phyloP scores from a whole-genome alignment of 2,113 vertebrate genomes.

The Aegotheles bennettii region DNA sequence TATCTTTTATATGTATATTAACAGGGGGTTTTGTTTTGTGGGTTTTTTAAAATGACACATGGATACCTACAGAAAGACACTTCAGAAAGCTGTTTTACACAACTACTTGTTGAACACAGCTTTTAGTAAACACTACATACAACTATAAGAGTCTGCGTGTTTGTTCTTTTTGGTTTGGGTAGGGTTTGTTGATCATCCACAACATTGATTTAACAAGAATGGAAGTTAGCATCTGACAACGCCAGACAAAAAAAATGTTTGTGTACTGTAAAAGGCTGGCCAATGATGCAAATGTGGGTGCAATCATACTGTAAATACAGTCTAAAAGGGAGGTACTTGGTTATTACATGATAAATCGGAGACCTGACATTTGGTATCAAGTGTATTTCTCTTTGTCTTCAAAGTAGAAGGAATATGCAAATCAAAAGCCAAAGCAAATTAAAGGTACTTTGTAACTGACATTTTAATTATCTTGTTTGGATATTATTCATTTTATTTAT shows the following conservation, averaged over 20 bases:
- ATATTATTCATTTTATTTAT: constrained; percentile 76
- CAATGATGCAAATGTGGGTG: neutral
- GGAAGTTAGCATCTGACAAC: neutral
- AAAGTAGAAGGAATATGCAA: constrained; percentile 55
- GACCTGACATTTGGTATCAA: neutral
- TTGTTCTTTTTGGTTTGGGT: neutral
- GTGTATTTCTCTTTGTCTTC: constrained; percentile 53
- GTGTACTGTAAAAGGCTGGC: neutral
- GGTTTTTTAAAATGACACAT: neutral
- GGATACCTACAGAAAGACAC: neutral
- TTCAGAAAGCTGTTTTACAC: neutral
- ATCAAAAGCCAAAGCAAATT: constrained; percentile 60
- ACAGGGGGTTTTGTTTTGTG: rapidly evolving
- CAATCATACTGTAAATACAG: constrained; percentile 30
- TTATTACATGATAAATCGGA: neutral
- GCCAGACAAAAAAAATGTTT: neutral
- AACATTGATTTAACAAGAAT: neutral
- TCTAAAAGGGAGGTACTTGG: neutral
- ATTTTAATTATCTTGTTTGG: constrained; percentile 75
- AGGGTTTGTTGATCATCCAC: neutral
- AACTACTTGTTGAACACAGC: neutral
- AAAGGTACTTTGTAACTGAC: constrained; percentile 70
- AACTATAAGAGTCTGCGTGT: neutral
- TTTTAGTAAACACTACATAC: neutral
- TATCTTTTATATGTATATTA: neutral